Conservation (phyloP, 2,113 vertebrate species). For the Colaptes auratus region DNA sequence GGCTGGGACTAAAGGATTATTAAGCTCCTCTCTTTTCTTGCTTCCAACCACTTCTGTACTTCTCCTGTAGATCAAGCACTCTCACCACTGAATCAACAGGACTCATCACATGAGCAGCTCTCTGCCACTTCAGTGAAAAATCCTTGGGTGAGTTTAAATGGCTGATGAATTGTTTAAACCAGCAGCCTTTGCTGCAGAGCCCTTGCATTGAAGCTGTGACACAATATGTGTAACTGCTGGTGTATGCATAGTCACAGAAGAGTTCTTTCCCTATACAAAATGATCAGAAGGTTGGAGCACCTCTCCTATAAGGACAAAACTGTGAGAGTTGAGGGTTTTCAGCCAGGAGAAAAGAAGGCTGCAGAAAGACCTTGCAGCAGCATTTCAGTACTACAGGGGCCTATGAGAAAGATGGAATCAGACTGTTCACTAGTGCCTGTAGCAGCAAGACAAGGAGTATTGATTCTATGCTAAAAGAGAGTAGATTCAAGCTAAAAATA, state of each 20-base stretch:
- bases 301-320: neutral
- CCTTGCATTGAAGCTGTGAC: neutral
- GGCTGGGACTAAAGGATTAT: neutral
- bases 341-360: neutral
- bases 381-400: neutral
- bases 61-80: neutral
- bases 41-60: neutral
- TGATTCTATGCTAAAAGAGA: no score
- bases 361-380: neutral
- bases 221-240: neutral
- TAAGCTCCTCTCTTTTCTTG: neutral
- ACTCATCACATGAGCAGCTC: accelerated
- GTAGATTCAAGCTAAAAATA: no score
- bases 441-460: no score
- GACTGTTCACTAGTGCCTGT: no score
- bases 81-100: neutral
- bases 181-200: neutral
- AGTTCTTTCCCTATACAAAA: neutral
- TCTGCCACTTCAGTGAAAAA: neutral
- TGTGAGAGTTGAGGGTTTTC: neutral
- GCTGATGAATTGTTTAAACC: neutral
- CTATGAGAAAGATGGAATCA: neutral
- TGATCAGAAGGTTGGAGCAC: neutral
- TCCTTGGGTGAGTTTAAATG: neutral
- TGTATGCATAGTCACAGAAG: neutral